These are phyloP conservation scores for Kryptopterus vitreolus DNA, from an alignment of 2,797 vertebrate genomes.

Conservation along the genomic window DNA sequence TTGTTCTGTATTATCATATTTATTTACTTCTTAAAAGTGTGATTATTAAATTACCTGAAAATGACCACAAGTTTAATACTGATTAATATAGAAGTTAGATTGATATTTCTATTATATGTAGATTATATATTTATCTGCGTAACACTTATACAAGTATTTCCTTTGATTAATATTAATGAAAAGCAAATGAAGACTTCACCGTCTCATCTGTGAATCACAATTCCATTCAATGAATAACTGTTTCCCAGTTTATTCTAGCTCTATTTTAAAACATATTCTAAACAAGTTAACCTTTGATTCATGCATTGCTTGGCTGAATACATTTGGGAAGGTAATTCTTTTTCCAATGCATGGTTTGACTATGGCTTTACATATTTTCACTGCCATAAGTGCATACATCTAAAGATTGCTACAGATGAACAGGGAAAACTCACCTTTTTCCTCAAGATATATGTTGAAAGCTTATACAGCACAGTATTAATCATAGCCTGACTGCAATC, in stretches of 20 bases:
- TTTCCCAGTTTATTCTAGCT: not conserved
- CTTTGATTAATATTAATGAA: not conserved
- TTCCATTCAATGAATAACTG: not conserved
- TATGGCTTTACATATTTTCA: constrained; percentile 8
- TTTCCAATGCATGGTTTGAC: not conserved
- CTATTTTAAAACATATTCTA: not conserved
- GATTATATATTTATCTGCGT: not conserved
- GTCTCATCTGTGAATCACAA: not conserved
- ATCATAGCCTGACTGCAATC: constrained; percentile 44
- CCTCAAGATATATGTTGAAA: constrained; percentile 67
- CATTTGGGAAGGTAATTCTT: not conserved
- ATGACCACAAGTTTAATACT: not conserved
- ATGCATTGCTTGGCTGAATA: not conserved
- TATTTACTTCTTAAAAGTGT: not conserved
- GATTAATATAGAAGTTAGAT: too few species aligned
- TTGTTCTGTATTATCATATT: not conserved
- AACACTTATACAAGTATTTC: not conserved
- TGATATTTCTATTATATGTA: too few species aligned
- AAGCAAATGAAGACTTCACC: not conserved
- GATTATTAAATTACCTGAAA: not conserved
- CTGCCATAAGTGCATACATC: constrained; percentile 2
- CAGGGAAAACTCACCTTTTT: constrained; percentile 11
- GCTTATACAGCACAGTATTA: constrained; percentile 46
- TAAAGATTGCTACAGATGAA: constrained; percentile 16
- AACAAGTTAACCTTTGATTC: not conserved